Evolutionary conservation across 2,113 vertebrate genomes (phyloP).

Genomic region (Lanius collurio): DNA sequence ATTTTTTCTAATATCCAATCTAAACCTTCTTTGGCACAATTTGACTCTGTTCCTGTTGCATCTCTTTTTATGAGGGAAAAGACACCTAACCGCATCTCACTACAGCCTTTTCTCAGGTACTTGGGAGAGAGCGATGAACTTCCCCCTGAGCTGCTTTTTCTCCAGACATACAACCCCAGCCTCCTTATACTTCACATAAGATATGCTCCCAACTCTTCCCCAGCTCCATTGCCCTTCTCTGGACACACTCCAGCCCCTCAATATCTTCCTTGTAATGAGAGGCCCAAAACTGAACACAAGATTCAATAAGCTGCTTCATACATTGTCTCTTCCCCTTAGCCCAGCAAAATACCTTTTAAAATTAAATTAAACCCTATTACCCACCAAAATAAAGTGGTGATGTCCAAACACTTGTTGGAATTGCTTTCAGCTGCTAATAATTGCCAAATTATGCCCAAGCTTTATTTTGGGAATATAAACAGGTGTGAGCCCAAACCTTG

Average conservation of each 20-base stretch:
- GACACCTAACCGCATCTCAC: not conserved
- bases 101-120: not conserved
- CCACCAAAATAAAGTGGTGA: not conserved
- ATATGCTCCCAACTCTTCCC: not conserved
- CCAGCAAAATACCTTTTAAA: not conserved
- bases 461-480: not conserved
- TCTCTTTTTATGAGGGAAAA: not conserved
- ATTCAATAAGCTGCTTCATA: not conserved
- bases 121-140: not conserved
- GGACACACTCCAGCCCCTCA: not conserved
- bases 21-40: not conserved
- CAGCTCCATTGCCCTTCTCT: not conserved
- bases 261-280: not conserved
- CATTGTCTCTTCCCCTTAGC: not conserved
- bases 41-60: not conserved
- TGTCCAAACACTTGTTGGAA: not conserved
- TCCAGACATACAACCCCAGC: not conserved
- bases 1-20: not conserved
- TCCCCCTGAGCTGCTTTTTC: rapidly evolving
- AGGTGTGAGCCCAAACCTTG: not conserved
- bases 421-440: not conserved
- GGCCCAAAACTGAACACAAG: not conserved
- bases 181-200: not conserved
- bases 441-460: not conserved
- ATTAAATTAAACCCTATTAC: not conserved